Conservation (phyloP, 2,888 invertebrate species). For the Arge pagana region DNA sequence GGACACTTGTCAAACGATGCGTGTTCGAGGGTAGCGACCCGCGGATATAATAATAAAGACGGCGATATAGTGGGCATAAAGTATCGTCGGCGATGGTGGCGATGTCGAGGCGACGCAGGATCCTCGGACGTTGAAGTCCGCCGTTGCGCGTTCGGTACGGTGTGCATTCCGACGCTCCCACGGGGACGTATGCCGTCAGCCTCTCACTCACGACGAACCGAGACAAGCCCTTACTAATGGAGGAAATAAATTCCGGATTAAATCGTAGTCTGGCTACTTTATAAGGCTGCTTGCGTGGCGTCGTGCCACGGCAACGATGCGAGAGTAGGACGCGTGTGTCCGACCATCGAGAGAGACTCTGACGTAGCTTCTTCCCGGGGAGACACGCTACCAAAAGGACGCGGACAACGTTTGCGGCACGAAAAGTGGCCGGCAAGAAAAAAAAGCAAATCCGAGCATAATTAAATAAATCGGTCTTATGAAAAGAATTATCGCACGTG, state of each 20-base stretch:
- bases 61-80: constrained; percentile 57
- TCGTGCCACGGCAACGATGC: constrained; percentile 23
- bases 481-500: too few species aligned
- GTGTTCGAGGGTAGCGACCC: constrained; percentile 36
- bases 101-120: not conserved
- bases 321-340: not conserved
- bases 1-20: constrained; percentile 44
- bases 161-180: constrained; percentile 51
- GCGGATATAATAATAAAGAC: constrained; percentile 57
- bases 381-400: too few species aligned
- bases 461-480: too few species aligned
- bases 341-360: not conserved
- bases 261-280: constrained; percentile 58
- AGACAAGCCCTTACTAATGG: constrained; percentile 59
- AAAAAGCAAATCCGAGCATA: too few species aligned
- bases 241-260: constrained; percentile 59
- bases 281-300: constrained; percentile 51
- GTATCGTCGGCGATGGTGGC: constrained; percentile 43
- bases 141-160: constrained; percentile 29
- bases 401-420: too few species aligned
- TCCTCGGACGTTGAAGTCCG: not conserved
- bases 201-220: constrained; percentile 53
- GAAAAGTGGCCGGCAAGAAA: too few species aligned
- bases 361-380: not conserved
- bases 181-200: constrained; percentile 48